Percentiles rank a stretch among this genome's conserved stretches.
phyloP scores from a whole-genome alignment of 2,888 invertebrate species.

The Alitta virens region DNA sequence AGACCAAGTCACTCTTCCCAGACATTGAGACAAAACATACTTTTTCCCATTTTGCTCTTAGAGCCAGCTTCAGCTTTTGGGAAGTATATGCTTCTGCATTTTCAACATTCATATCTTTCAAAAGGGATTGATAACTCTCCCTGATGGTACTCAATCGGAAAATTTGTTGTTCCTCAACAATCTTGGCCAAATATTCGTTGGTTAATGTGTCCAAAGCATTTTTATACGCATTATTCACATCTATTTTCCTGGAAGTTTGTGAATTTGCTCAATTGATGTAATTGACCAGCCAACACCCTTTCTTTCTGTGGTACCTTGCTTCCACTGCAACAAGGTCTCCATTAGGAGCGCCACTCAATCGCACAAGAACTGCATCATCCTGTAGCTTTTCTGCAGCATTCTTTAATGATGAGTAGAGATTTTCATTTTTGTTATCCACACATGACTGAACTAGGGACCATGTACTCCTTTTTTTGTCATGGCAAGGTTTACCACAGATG shows the following conservation, averaged over 20 bases:
- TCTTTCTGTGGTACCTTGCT: conserved; percentile 5
- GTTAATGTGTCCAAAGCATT: too few relatives aligned
- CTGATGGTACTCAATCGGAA: too few relatives aligned
- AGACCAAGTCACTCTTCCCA: neutral
- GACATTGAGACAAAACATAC: neutral
- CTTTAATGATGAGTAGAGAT: too few relatives aligned
- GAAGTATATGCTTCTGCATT: neutral
- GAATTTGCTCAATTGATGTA: neutral
- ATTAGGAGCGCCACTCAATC: neutral
- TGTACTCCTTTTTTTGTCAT: too few relatives aligned
- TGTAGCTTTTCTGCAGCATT: neutral
- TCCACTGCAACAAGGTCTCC: conserved; percentile 2
- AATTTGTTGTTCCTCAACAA: too few relatives aligned
- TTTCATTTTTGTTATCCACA: too few relatives aligned
- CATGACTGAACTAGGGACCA: too few relatives aligned
- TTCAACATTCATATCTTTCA: too few relatives aligned
- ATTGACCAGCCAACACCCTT: neutral
- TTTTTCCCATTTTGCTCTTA: neutral
- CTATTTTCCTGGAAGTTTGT: neutral
- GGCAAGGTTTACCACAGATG: too few relatives aligned
- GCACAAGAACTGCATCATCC: neutral
- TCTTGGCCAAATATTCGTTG: too few relatives aligned
- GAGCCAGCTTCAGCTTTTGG: neutral
- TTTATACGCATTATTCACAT: too few relatives aligned
- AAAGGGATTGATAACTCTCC: too few relatives aligned